These are phyloP conservation scores for Brachionus sp. DNA, from an alignment of 1,140 invertebrate genomes.

Conservation along the genomic window DNA sequence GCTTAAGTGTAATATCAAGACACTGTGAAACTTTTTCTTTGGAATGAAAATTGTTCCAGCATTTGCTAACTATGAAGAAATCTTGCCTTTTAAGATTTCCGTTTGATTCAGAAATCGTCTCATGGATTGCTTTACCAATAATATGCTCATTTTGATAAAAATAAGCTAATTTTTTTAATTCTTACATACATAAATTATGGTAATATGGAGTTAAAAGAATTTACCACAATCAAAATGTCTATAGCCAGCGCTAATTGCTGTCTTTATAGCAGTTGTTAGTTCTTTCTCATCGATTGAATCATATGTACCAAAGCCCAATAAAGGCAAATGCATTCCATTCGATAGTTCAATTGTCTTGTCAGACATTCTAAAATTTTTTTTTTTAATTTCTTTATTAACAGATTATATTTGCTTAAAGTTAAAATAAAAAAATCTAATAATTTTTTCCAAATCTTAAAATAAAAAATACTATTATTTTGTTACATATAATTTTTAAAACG, in stretches of 20 bases:
- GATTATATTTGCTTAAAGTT: too few species aligned
- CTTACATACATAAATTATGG: background rate
- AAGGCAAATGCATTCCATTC: background rate
- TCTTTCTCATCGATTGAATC: background rate
- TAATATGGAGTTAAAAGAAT: background rate
- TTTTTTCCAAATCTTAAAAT: background rate
- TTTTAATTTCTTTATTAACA: background rate
- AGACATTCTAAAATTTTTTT: background rate
- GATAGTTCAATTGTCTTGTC: background rate
- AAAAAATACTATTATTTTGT: too few species aligned
- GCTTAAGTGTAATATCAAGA: slow-evolving; percentile 52
- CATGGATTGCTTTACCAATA: slow-evolving; percentile 26
- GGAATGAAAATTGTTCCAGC: slow-evolving; percentile 35
- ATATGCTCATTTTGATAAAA: slow-evolving; percentile 34
- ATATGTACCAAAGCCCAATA: slow-evolving; percentile 26
- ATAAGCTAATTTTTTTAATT: background rate
- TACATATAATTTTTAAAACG: too few species aligned
- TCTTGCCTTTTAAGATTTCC: slow-evolving; percentile 6
- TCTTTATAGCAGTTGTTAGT: background rate
- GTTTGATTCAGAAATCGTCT: background rate
- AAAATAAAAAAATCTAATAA: too few species aligned
- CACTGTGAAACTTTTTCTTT: slow-evolving; percentile 47
- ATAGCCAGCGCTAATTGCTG: slow-evolving; percentile 2
- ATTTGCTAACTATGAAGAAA: slow-evolving; percentile 22
- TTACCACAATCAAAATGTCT: slow-evolving; percentile 38